Conservation (phyloP, 2,888 invertebrate species). For the Mystacides longicornis region DNA sequence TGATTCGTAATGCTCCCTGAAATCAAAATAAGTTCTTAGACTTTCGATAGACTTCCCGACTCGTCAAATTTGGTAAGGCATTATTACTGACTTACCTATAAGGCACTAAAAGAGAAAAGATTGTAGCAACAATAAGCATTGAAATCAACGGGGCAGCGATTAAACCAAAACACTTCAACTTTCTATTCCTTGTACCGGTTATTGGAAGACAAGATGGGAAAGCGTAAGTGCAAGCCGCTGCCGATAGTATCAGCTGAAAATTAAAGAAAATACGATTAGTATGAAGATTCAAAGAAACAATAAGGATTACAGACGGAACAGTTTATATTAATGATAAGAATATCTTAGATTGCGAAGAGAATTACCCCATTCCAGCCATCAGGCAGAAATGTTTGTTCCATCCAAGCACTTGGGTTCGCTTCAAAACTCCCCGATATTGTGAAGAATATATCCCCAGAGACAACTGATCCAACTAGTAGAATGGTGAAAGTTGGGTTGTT, state of each 20-base stretch:
- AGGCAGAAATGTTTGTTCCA: conserved; percentile 31
- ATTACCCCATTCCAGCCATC: conserved; percentile 28
- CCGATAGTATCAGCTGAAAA: conserved; percentile 37
- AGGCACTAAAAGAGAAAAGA: conserved; percentile 40
- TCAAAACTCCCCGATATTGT: conserved; percentile 35
- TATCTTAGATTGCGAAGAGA: neutral
- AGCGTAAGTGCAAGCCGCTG: conserved; percentile 37
- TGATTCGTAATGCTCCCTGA: conserved; percentile 49
- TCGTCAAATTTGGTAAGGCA: too few species aligned
- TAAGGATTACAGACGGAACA: too few species aligned
- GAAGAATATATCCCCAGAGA: conserved; percentile 36
- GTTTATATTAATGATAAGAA: neutral
- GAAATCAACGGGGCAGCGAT: conserved; percentile 35
- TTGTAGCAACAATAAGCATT: conserved; percentile 33
- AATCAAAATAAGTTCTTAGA: conserved; percentile 5
- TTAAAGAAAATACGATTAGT: neutral
- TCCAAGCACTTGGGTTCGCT: conserved; percentile 36
- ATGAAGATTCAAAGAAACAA: too few species aligned
- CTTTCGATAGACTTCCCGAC: neutral
- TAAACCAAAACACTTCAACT: conserved; percentile 32
- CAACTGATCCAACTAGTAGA: conserved; percentile 33
- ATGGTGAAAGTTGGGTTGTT: conserved; percentile 36
- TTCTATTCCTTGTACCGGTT: conserved; percentile 29
- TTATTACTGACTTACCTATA: conserved; percentile 36
- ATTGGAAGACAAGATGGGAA: conserved; percentile 36